Conservation (phyloP, 1,140 invertebrate genomes). For the Linepithema humile region DNA sequence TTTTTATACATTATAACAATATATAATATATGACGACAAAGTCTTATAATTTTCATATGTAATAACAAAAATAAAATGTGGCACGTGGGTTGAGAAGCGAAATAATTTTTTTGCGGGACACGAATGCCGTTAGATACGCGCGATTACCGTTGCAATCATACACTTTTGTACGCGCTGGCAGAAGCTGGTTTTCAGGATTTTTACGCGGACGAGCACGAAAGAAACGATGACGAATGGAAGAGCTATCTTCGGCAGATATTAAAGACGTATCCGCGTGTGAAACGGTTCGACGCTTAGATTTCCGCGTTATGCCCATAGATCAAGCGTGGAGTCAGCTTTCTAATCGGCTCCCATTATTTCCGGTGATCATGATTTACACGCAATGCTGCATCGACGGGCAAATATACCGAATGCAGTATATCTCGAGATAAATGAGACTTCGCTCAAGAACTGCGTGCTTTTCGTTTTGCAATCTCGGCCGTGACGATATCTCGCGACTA, state of each 20-base stretch:
- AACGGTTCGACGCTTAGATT: slow-evolving; percentile 61
- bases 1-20: too few relatives aligned
- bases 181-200: slow-evolving; percentile 43
- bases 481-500: slow-evolving; percentile 47
- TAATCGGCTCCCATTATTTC: slow-evolving; percentile 72
- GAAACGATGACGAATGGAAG: slow-evolving; percentile 46
- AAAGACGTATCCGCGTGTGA: slow-evolving; percentile 65
- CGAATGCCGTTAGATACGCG: slow-evolving; percentile 40
- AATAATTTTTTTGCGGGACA: slow-evolving; percentile 24
- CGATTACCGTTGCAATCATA: slow-evolving; percentile 32
- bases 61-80: slow-evolving; percentile 11
- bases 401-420: slow-evolving; percentile 58
- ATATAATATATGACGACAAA: too few relatives aligned
- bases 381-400: slow-evolving; percentile 57
- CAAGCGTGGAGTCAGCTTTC: slow-evolving; percentile 62
- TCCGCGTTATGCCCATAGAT: slow-evolving; percentile 51
- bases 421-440: slow-evolving; percentile 65
- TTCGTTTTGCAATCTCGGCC: slow-evolving; percentile 38
- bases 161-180: slow-evolving; percentile 26
- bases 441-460: slow-evolving; percentile 8
- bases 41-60: not conserved
- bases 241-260: slow-evolving; percentile 54
- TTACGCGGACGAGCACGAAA: not conserved
- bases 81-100: slow-evolving; percentile 4
- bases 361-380: slow-evolving; percentile 69